Conservation (phyloP, 2,797 vertebrate species). For the Coregonus ussuriensis region DNA sequence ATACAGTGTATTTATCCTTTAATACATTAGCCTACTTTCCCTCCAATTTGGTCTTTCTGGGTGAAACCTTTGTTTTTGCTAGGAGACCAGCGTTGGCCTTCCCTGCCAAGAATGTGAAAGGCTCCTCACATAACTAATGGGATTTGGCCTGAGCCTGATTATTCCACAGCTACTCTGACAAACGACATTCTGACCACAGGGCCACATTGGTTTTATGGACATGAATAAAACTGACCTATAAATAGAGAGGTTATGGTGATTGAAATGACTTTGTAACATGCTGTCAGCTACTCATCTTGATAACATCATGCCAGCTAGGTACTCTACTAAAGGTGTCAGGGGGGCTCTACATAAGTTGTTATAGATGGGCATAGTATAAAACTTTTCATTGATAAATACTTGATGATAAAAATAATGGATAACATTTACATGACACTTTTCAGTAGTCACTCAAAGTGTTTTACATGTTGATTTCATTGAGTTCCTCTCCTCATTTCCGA, state of each 20-base stretch:
- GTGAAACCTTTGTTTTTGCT: neutral
- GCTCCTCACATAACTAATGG: constrained; percentile 34
- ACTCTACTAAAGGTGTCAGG: no score
- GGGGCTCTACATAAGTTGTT: no score
- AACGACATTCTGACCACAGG: neutral
- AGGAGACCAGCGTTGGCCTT: neutral
- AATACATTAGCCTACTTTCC: neutral
- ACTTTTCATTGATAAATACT: no score
- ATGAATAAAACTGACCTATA: neutral
- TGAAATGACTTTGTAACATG: neutral
- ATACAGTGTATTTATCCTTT: neutral
- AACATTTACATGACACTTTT: no score
- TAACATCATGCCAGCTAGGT: neutral
- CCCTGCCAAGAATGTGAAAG: constrained; percentile 11
- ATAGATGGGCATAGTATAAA: no score
- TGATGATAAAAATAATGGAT: no score
- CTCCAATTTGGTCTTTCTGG: constrained; percentile 16
- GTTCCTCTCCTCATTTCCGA: neutral
- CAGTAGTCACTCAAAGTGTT: neutral
- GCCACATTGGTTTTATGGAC: neutral
- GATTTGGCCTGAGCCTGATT: constrained; percentile 27
- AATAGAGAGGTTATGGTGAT: constrained; percentile 1
- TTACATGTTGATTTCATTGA: neutral
- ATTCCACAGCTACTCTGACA: constrained; percentile 14
- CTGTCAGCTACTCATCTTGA: neutral